phyloP scores from a whole-genome alignment of 1,140 invertebrate species.

The Ruditapes philippinarum region DNA sequence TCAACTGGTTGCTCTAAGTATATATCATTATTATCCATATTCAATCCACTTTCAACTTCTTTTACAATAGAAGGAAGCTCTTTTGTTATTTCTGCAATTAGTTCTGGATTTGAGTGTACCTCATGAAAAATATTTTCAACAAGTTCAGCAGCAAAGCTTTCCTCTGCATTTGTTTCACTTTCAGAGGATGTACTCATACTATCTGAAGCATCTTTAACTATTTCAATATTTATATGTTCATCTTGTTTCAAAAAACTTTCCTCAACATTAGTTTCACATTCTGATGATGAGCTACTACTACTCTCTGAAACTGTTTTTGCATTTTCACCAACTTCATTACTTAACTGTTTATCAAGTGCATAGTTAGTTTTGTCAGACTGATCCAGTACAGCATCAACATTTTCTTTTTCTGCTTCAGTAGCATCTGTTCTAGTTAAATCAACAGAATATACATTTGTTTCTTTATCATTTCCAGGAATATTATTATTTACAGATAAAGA shows the following conservation, averaged over 20 bases:
- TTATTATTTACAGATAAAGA: too few relatives aligned
- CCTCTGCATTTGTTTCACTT: neutral
- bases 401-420: neutral
- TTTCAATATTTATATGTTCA: neutral
- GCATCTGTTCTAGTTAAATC: too few relatives aligned
- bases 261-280: neutral
- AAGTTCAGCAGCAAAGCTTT: constrained; percentile 50
- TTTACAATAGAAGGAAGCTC: constrained; percentile 20
- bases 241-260: neutral
- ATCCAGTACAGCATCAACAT: too few relatives aligned
- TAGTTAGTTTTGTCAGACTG: too few relatives aligned
- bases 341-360: too few relatives aligned
- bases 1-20: neutral
- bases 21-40: neutral
- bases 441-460: too few relatives aligned
- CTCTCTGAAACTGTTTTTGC: neutral
- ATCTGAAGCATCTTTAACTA: neutral
- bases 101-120: constrained; percentile 35
- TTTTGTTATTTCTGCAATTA: constrained; percentile 23
- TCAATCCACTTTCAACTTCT: constrained; percentile 23
- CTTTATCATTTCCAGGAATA: too few relatives aligned
- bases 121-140: constrained; percentile 44
- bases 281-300: neutral
- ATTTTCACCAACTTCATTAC: too few relatives aligned
- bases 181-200: neutral